Conservation (phyloP, 2,888 invertebrate species). For the Blastobasis adustella region DNA sequence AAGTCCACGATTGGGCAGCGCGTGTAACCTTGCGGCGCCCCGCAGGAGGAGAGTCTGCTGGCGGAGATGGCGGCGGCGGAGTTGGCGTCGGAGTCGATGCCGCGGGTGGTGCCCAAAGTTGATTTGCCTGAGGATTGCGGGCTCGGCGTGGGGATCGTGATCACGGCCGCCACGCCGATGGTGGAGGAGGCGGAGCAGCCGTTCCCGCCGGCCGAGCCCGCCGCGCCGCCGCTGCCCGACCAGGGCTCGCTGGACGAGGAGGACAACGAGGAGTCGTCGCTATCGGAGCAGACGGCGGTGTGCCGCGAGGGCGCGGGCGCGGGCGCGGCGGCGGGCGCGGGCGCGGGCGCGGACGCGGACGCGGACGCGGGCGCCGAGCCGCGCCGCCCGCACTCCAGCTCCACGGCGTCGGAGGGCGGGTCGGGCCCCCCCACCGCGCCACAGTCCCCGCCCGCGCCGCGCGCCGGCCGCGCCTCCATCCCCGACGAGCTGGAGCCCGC, state of each 20-base stretch:
- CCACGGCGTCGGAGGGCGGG: conserved; percentile 78
- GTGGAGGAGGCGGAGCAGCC: conserved; percentile 88
- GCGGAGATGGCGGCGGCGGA: conserved; percentile 25
- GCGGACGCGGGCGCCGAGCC: conserved; percentile 76
- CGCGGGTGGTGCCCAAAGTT: conserved; percentile 45
- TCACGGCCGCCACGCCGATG: conserved; percentile 96
- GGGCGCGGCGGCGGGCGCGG: conserved; percentile 73
- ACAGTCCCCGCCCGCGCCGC: conserved; percentile 79
- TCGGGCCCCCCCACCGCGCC: conserved; percentile 73
- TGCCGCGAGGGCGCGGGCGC: conserved; percentile 46
- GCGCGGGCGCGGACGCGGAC: conserved; percentile 56
- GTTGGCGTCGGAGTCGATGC: conserved; percentile 19
- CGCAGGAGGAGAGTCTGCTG: too few relatives aligned
- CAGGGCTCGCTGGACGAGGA: conserved; percentile 25
- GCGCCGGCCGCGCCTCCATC: conserved; percentile 87
- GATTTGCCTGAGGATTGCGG: conserved; percentile 73
- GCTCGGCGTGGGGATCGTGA: conserved; percentile 91
- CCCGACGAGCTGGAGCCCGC: conserved; percentile 93
- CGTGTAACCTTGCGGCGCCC: too few relatives aligned
- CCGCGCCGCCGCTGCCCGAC: conserved; percentile 14
- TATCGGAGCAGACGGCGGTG: conserved; percentile 66
- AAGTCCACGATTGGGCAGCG: too few relatives aligned
- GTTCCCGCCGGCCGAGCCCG: conserved; percentile 78
- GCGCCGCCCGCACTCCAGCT: conserved; percentile 74
- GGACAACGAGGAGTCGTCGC: conserved; percentile 61